Conservation (phyloP, 2,888 invertebrate genomes). For the Archips crataeganus region DNA sequence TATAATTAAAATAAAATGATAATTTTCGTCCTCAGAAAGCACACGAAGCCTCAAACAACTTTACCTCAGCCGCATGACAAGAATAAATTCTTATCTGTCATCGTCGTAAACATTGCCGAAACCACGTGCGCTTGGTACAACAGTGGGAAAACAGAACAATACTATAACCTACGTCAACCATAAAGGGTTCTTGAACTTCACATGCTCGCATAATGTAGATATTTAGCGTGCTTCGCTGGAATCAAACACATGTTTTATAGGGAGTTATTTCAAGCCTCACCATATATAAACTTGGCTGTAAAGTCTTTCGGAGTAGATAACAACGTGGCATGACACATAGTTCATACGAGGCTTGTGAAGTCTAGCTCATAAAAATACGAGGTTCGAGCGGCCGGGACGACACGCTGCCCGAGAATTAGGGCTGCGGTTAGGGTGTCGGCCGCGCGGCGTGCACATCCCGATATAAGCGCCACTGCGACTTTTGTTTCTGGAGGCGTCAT, state of each 20-base stretch:
- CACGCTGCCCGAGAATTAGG: neutral
- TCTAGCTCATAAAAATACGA: constrained; percentile 12
- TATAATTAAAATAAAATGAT: too few relatives aligned
- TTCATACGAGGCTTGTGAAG: constrained; percentile 6
- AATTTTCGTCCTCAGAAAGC: too few relatives aligned
- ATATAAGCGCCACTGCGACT: neutral
- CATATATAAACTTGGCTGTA: constrained; percentile 35
- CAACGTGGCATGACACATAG: constrained; percentile 26
- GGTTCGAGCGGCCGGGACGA: neutral
- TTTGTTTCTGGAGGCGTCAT: too few relatives aligned
- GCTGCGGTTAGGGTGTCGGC: neutral
- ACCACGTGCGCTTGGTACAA: constrained; percentile 1
- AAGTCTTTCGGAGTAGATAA: constrained; percentile 29
- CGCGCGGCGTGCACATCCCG: constrained; percentile 5
- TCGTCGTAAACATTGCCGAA: neutral
- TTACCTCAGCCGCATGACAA: neutral
- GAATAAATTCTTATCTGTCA: neutral
- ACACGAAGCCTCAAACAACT: too few relatives aligned
- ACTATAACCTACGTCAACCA: constrained; percentile 7
- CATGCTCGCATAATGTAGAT: constrained; percentile 39
- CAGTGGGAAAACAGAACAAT: constrained; percentile 4
- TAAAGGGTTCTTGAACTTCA: constrained; percentile 38
- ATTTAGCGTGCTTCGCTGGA: constrained; percentile 37
- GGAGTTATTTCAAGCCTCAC: constrained; percentile 35
- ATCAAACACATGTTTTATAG: constrained; percentile 41